Base-by-base conservation (phyloP, 2,888 invertebrate genomes). In the Amblyjoppa proteus region DNA sequence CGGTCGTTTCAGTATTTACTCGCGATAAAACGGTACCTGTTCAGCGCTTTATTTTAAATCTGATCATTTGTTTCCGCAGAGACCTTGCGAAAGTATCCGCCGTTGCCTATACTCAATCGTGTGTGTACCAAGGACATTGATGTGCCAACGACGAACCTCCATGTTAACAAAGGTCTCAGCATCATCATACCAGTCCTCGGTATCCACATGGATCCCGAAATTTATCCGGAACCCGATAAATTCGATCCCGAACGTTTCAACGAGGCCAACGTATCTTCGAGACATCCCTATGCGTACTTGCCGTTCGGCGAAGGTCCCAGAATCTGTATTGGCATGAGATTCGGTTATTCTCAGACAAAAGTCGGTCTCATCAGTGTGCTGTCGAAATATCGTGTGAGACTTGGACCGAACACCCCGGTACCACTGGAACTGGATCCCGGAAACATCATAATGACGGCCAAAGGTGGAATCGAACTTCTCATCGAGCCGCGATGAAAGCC, bases 231-330 rank as follows among this genome's bases (percentile, higher is more conserved):
- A 20, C 95, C 95, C 0, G 92, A 94, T 0, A 93, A 91, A 87
- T 96, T 95, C 88, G 94, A 95, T 87, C 95, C 95, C 0, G 95
- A 95, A 84, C 91, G 95, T 69, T 95, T 95, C 87, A 90, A 88
- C 25, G 92, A 93, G 5, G 94, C 94, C 75, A 91, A 90, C 69
- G 69, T 89, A 2, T 90, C 90, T 3, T 5, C 77, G 13, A 89
- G 93, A 58, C 91, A 92, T 83, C 85, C 92, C 2, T 92, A 91
- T 66, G 64, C 82, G 3, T 93, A 91, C 84, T 74, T 93, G 51
- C 92, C 93, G 0, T 93, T 93, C 53, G 93, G 92, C 0, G 91
- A 92, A 85, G 93, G 93, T 1, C 92, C 92, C 7, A 87, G 93
- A 81, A 83, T 90, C 74, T 93, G 93, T 66, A 93, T 93, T 16